Percentiles rank a stretch among this genome's conserved stretches.
phyloP scores from a whole-genome alignment of 2,797 vertebrate species.

The Hipposideros larvatus region DNA sequence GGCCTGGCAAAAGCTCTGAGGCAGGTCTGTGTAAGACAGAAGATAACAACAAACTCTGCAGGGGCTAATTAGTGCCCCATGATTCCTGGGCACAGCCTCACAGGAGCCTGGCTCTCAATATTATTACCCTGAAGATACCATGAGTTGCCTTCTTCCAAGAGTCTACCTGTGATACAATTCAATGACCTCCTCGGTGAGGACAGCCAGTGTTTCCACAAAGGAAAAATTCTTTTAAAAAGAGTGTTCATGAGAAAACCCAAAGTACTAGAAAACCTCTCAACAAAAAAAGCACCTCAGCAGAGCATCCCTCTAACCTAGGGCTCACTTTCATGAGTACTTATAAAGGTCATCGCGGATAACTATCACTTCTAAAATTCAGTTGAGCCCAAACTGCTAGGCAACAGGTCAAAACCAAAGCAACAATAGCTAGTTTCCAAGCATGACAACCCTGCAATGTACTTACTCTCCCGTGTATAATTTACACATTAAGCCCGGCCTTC shows the following conservation, averaged over 20 bases:
- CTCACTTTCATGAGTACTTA: accelerated
- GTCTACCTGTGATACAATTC: background rate
- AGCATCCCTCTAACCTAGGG: background rate
- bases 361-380: background rate
- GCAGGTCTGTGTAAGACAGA: conserved; percentile 29
- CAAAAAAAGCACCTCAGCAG: background rate
- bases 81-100: background rate
- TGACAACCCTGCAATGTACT: background rate
- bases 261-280: background rate
- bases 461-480: background rate
- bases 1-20: conserved; percentile 53
- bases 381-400: conserved; percentile 1
- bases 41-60: conserved; percentile 37
- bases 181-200: background rate
- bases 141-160: background rate
- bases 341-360: background rate
- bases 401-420: background rate
- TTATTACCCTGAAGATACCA: background rate
- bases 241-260: background rate
- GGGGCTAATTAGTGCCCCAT: conserved; percentile 52
- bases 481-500: background rate
- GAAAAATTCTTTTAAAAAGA: background rate
- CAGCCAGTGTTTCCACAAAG: background rate
- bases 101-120: conserved; percentile 34
- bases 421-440: background rate